Conservation (phyloP, 2,888 invertebrate species). For the Eledona agricola region DNA sequence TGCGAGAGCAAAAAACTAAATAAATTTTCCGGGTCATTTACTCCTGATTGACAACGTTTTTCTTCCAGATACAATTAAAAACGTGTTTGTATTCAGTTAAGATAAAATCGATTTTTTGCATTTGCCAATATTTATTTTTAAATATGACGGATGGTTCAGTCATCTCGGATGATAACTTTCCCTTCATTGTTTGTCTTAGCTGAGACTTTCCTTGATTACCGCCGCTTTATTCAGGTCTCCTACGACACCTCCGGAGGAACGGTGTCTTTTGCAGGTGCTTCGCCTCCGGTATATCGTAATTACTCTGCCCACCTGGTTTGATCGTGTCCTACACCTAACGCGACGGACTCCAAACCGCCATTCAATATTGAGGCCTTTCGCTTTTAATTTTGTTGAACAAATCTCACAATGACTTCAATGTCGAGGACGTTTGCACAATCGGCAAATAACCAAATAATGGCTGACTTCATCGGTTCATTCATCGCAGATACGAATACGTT, state of each 20-base stretch:
- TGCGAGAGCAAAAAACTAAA: conserved; percentile 14
- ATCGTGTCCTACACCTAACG: conserved; percentile 22
- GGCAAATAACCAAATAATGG: too few species aligned
- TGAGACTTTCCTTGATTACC: too few species aligned
- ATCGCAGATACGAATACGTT: too few species aligned
- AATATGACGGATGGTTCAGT: conserved; percentile 8
- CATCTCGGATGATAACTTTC: conserved; percentile 1
- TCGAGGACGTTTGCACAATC: too few species aligned
- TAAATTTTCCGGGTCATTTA: conserved; percentile 29
- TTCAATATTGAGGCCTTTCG: too few species aligned
- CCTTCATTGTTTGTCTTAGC: conserved; percentile 1
- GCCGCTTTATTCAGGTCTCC: conserved; percentile 25
- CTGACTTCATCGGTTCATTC: too few species aligned
- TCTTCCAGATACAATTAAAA: conserved; percentile 7
- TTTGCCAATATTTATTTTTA: conserved; percentile 19
- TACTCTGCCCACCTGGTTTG: conserved; percentile 45
- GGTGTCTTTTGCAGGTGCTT: conserved; percentile 52
- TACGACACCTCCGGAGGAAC: conserved; percentile 33
- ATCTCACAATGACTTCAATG: too few species aligned
- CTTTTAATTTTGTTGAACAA: too few species aligned
- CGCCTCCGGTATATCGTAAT: conserved; percentile 48
- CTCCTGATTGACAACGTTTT: conserved; percentile 8
- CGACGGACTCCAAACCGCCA: too few species aligned
- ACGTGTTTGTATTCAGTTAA: background rate
- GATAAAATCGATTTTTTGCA: conserved; percentile 17